phyloP scores from a whole-genome alignment of 2,797 vertebrate genomes.

The Steatocranus sp. region DNA sequence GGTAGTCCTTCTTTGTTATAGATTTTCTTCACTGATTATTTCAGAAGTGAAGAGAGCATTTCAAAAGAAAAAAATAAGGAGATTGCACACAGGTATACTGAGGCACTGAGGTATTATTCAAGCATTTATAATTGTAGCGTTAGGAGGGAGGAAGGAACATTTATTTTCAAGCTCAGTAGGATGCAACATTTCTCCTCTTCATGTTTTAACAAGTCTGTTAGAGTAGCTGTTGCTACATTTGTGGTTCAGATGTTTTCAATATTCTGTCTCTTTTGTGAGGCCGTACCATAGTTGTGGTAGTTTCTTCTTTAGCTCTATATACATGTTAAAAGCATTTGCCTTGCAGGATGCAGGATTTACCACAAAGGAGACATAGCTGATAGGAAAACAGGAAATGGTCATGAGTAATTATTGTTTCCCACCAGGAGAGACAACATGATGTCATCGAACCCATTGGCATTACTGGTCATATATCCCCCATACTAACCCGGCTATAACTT shows the following conservation, averaged over 20 bases:
- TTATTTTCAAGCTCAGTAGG: constrained; percentile 30
- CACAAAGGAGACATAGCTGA: constrained; percentile 15
- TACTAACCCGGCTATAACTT: not conserved
- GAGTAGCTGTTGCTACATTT: constrained; percentile 41
- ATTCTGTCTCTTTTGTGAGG: not conserved
- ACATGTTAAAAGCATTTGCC: not conserved
- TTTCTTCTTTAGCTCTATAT: not conserved
- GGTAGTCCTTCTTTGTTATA: not conserved
- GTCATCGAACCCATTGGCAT: constrained; percentile 42
- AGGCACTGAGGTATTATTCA: constrained; percentile 34
- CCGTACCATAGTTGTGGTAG: not conserved
- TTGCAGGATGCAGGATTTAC: constrained; percentile 11
- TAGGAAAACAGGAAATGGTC: constrained; percentile 76
- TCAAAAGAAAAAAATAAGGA: not conserved
- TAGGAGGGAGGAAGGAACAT: constrained; percentile 11
- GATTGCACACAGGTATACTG: not conserved
- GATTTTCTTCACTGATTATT: not conserved
- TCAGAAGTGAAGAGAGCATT: not conserved
- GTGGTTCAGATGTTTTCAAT: constrained; percentile 29
- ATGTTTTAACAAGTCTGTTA: constrained; percentile 69
- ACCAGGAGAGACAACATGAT: constrained; percentile 51
- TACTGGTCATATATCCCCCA: constrained; percentile 11
- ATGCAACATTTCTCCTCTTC: constrained; percentile 46
- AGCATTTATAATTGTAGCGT: constrained; percentile 37
- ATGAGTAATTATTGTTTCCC: constrained; percentile 58